Conservation (phyloP, 2,888 invertebrate genomes). For the Eumacrocentrus americanus region DNA sequence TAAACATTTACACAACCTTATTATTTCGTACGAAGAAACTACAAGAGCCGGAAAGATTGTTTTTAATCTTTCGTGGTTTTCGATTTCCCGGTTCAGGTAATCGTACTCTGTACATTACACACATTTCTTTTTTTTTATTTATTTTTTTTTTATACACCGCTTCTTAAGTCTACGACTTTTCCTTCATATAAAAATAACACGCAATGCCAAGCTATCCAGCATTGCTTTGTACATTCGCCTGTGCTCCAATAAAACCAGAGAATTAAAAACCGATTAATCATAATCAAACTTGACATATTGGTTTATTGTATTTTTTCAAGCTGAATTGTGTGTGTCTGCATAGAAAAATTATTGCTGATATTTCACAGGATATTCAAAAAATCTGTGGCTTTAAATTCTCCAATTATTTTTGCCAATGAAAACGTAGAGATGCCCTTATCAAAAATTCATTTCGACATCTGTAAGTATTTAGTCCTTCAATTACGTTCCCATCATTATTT, state of each 20-base stretch:
- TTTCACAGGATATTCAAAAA: too few relatives aligned
- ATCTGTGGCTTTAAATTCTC: too few relatives aligned
- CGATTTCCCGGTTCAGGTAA: background rate
- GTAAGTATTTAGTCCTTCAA: constrained; percentile 17
- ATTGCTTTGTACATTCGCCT: constrained; percentile 62
- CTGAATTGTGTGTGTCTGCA: constrained; percentile 30
- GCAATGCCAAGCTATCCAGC: constrained; percentile 59
- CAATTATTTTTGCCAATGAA: too few relatives aligned
- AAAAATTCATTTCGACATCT: constrained; percentile 4
- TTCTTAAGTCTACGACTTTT: constrained; percentile 29
- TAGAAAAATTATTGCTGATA: constrained; percentile 4
- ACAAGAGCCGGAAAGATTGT: constrained; percentile 3
- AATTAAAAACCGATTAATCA: constrained; percentile 42
- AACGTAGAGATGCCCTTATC: background rate
- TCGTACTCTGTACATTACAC: constrained; percentile 4
- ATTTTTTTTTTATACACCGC: constrained; percentile 34
- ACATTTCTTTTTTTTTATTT: constrained; percentile 33
- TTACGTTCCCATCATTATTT: background rate
- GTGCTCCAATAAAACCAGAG: constrained; percentile 59
- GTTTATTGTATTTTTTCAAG: constrained; percentile 32
- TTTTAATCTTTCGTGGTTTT: background rate
- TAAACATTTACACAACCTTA: constrained; percentile 50
- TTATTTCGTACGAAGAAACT: constrained; percentile 43
- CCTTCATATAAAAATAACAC: constrained; percentile 60
- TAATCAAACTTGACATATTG: constrained; percentile 28